Base-by-base conservation (phyloP, 2,888 invertebrate species). In the Spicauda simplicius region DNA sequence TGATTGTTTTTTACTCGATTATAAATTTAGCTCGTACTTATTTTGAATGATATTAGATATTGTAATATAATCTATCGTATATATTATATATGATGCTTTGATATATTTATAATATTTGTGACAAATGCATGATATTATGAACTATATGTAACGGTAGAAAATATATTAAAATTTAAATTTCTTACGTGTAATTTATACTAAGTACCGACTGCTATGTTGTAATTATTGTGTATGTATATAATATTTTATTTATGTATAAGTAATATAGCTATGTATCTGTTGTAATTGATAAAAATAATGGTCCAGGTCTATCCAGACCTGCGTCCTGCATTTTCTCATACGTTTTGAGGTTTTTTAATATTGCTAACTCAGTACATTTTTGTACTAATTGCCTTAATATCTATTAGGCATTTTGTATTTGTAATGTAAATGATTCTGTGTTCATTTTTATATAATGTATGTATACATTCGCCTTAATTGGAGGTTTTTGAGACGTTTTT, bases 371-470 rank as follows among this genome's bases (percentile, higher is more conserved):
- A 4, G 12, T 41, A 41, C 41, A 41, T 41, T 41, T 41, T 41
- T 41, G 41, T 41, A 41, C 41, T 41, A 41, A 41, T 41, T 41
- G 14, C 14, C 41, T 41, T 8, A 37, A 4, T 14, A 14, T 14
- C 1, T 14, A 14, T 41, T 41, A 14, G 41, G 41, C 14, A 41
- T 14, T 37, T 12, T 41, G 14, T 14, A 41, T 41, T 41, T 41
- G 41, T 41, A 7, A 48, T 48, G 48, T 48, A 48, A 48, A 48
- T 48, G 41, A 14, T 41, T 41, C 14, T 72, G 84, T 85, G 86
- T 85, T 85, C 82, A 83, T 79, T 83, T 78, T 76, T 70, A 77
- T 68, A 66, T 25, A 25, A 25, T 5, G 5, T 41, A 41, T 14
- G 14, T 72, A 33, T 33, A 67, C 69, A 73, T 73, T 70, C 69